Evolutionary conservation across 2,113 vertebrate genomes (phyloP).

Genomic region (Greenwoodochromis staneri): DNA sequence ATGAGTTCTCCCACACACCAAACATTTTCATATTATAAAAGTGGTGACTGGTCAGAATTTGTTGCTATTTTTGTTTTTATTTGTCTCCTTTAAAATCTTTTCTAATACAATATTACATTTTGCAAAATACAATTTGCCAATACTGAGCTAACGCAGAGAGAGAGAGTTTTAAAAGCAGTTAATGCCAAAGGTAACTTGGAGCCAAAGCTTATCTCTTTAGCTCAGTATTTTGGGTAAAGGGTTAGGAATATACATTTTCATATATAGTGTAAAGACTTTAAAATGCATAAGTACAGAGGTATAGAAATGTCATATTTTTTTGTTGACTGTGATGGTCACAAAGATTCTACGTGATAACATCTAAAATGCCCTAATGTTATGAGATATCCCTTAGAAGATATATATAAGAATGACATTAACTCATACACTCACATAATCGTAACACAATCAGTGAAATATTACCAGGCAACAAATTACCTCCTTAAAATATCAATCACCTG

Average conservation of each 20-base stretch:
- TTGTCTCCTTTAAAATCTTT: background rate
- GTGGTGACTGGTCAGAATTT: background rate
- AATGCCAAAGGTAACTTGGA: background rate
- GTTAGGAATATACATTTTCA: background rate
- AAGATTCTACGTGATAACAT: accelerated
- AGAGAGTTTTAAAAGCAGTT: background rate
- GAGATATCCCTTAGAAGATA: background rate
- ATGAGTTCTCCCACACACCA: background rate
- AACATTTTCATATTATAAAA: background rate
- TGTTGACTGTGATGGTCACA: background rate
- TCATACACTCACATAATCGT: background rate
- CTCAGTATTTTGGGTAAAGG: background rate
- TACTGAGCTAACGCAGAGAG: background rate
- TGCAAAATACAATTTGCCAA: background rate
- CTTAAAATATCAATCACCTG: slow-evolving; percentile 36
- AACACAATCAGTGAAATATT: background rate
- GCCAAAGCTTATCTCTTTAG: background rate
- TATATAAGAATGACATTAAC: background rate
- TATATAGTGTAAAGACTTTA: background rate
- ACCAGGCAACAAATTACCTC: slow-evolving; percentile 5
- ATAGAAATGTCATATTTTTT: background rate
- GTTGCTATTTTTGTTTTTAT: background rate
- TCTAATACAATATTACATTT: background rate
- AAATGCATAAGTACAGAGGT: background rate
- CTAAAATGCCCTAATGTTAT: background rate